phyloP scores from a whole-genome alignment of 2,888 invertebrate genomes.

The Athrips mouffetella region DNA sequence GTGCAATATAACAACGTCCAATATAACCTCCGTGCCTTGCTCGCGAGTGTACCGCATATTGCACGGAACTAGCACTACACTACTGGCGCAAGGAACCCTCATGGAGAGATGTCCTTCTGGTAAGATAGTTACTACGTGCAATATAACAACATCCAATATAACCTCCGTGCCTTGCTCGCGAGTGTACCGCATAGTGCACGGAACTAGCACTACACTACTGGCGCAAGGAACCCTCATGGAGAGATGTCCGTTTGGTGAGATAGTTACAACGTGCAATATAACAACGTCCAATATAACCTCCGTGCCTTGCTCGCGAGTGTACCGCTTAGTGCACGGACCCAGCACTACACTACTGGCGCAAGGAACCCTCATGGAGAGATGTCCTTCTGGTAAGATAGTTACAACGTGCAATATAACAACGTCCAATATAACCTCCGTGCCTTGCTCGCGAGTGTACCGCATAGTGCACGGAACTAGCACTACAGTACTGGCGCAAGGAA shows the following conservation, averaged over 20 bases:
- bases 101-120: too few relatives aligned
- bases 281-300: conserved; percentile 90
- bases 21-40: conserved; percentile 87
- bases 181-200: conserved; percentile 86
- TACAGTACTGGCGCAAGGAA: conserved; percentile 84
- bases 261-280: too few relatives aligned
- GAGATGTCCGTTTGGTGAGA: too few relatives aligned
- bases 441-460: conserved; percentile 87
- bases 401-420: too few relatives aligned
- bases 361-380: too few relatives aligned
- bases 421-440: conserved; percentile 89
- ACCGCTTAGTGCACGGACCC: conserved; percentile 87
- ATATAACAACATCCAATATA: too few relatives aligned
- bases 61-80: conserved; percentile 91
- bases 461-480: conserved; percentile 90
- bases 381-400: too few relatives aligned
- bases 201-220: conserved; percentile 88
- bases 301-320: conserved; percentile 88
- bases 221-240: conserved; percentile 83
- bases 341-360: conserved; percentile 86
- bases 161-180: conserved; percentile 88
- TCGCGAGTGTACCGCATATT: conserved; percentile 86
- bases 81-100: conserved; percentile 82
- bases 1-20: too few relatives aligned
- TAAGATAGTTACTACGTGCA: too few relatives aligned